Conservation (phyloP, 2,888 invertebrate genomes). For the Parascotia fuliginaria region DNA sequence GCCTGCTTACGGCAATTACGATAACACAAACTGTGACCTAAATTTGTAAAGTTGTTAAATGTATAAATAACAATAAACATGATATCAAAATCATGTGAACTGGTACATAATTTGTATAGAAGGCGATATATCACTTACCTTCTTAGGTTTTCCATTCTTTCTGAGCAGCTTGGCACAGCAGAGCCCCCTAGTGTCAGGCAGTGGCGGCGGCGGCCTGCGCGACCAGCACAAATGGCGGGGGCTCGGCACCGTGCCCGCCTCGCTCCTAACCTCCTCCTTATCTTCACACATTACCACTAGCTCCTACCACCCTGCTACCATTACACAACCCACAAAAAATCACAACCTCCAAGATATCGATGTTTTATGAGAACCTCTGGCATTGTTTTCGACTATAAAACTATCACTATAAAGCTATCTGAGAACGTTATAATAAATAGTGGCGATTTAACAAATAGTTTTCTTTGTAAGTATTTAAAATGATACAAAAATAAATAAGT, state of each 20-base stretch:
- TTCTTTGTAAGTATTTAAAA: slow-evolving; percentile 22
- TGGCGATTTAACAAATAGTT: slow-evolving; percentile 52
- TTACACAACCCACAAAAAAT: slow-evolving; percentile 70
- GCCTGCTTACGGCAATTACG: no score
- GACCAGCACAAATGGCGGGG: slow-evolving; percentile 77
- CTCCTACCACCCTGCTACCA: slow-evolving; percentile 51
- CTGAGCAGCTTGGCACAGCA: slow-evolving; percentile 92
- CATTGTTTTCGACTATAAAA: slow-evolving; percentile 78
- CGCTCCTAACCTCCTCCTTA: slow-evolving; percentile 77
- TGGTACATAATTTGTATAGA: no score
- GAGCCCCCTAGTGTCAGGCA: slow-evolving; percentile 91
- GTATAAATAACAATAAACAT: no score
- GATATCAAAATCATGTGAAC: no score
- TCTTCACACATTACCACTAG: slow-evolving; percentile 76
- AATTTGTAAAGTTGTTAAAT: no score
- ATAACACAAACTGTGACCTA: no score
- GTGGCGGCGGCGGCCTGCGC: slow-evolving; percentile 77
- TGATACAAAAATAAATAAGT: slow-evolving; percentile 49
- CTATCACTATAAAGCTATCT: slow-evolving; percentile 72
- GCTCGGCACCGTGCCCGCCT: slow-evolving; percentile 65
- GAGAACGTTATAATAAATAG: slow-evolving; percentile 70
- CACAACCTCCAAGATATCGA: slow-evolving; percentile 78
- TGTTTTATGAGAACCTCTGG: slow-evolving; percentile 77
- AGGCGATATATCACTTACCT: slow-evolving; percentile 86
- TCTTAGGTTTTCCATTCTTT: slow-evolving; percentile 93